A percentile compares a stretch with the other conserved stretches of the same genome.
Evolutionary conservation across 2,797 vertebrate species (phyloP).

Genomic region (Acrocephalus scirpaceus): DNA sequence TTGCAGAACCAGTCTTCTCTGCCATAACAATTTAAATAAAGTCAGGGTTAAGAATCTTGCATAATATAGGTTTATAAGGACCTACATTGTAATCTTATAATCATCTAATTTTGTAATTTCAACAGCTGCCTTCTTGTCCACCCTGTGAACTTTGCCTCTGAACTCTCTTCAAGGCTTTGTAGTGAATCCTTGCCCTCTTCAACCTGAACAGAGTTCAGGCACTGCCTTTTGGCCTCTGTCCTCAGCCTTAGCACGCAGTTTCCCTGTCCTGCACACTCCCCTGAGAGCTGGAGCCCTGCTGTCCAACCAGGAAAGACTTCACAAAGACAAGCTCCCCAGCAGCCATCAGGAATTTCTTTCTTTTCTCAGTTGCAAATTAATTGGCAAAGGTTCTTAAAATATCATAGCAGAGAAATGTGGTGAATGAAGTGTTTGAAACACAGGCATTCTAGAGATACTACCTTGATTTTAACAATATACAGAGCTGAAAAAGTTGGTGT

Average conservation of each 20-base stretch:
- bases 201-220: background rate
- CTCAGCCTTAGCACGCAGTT: background rate
- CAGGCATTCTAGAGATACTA: background rate
- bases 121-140: background rate
- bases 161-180: background rate
- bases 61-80: background rate
- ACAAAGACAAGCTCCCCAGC: background rate
- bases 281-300: background rate
- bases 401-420: background rate
- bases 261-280: background rate
- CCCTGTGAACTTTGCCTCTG: background rate
- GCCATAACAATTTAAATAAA: background rate
- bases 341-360: background rate
- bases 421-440: background rate
- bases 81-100: background rate
- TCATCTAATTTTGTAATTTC: background rate
- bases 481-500: background rate
- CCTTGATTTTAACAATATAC: background rate
- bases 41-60: background rate
- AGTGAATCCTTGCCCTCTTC: background rate
- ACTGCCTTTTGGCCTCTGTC: background rate
- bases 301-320: background rate
- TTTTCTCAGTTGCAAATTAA: background rate
- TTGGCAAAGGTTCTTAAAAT: background rate
- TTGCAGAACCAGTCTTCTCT: background rate